phyloP scores from a whole-genome alignment of 2,888 invertebrate species.

The Acanthosepion lycidas region DNA sequence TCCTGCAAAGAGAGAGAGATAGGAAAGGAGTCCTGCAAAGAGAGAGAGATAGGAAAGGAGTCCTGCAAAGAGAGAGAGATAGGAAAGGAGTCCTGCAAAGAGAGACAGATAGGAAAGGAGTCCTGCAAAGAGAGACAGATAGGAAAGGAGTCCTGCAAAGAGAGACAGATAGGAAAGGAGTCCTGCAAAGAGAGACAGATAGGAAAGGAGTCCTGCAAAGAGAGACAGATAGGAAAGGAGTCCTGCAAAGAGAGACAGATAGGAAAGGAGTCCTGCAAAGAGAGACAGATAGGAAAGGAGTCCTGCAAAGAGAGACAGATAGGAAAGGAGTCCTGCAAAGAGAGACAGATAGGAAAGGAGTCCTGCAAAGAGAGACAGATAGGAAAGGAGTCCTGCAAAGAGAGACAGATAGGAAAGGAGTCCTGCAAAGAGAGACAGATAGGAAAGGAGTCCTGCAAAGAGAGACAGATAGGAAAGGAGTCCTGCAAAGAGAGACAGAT shows the following conservation, averaged over 20 bases:
- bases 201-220: no score
- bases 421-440: no score
- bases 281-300: no score
- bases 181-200: no score
- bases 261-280: no score
- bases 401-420: not conserved
- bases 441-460: accelerated
- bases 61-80: no score
- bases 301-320: no score
- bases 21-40: accelerated
- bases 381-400: not conserved
- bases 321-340: not conserved
- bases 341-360: not conserved
- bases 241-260: no score
- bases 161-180: not conserved
- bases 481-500: not conserved
- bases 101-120: not conserved
- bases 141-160: no score
- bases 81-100: not conserved
- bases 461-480: not conserved
- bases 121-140: not conserved
- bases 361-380: accelerated
- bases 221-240: no score
- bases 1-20: no score
- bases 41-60: not conserved